Percentiles rank a stretch among this genome's conserved stretches.
Evolutionary conservation across 2,797 vertebrate genomes (phyloP).

Genomic region (Echiichthys vipera): DNA sequence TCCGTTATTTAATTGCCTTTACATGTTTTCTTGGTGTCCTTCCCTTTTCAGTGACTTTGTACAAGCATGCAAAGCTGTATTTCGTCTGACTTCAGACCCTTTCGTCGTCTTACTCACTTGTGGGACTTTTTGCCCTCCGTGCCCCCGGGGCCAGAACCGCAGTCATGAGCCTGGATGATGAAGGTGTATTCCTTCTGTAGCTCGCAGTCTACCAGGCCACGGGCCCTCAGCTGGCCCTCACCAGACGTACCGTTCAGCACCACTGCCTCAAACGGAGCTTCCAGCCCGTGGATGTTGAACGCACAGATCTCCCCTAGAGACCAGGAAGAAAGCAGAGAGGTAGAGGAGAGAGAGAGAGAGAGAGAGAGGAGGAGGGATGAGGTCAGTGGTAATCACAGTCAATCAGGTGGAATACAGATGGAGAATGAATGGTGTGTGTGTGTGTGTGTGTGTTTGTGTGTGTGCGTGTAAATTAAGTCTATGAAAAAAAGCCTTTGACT

Average conservation of each 20-base stretch:
- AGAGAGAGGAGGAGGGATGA: not conserved
- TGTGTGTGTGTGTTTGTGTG: not conserved
- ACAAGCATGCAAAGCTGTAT: not conserved
- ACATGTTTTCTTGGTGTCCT: not conserved
- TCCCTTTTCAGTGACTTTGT: not conserved
- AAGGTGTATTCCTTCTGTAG: slow-evolving; percentile 96
- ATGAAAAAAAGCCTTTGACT: not conserved
- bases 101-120: slow-evolving; percentile 89
- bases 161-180: slow-evolving; percentile 97
- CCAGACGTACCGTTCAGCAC: slow-evolving; percentile 96
- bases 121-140: slow-evolving; percentile 95
- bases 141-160: slow-evolving; percentile 89
- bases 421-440: not conserved
- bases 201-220: slow-evolving; percentile 93
- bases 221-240: slow-evolving; percentile 92
- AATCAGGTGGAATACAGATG: slow-evolving; percentile 6
- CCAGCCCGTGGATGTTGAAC: slow-evolving; percentile 94
- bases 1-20: slow-evolving; percentile 12
- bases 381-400: slow-evolving; percentile 37
- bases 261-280: slow-evolving; percentile 93
- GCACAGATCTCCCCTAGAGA: slow-evolving; percentile 94
- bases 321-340: not conserved
- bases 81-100: not conserved
- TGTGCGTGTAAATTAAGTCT: not conserved
- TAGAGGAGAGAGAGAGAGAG: not conserved